These are phyloP conservation scores for Prietella phreatophila DNA, from an alignment of 2,113 vertebrate species.

Conservation along the genomic window DNA sequence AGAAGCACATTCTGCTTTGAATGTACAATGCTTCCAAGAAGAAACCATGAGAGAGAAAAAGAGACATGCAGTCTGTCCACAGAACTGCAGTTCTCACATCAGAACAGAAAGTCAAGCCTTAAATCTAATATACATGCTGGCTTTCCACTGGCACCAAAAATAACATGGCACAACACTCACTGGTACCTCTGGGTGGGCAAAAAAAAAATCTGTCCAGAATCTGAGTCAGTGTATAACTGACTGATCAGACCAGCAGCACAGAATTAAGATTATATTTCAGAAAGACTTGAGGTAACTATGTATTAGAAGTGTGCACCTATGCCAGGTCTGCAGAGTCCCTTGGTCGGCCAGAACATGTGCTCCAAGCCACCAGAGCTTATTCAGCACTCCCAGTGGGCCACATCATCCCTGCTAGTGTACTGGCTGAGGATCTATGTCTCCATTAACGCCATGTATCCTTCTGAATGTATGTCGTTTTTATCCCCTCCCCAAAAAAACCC, in stretches of 20 bases:
- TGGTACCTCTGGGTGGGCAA: constrained; percentile 11
- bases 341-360: constrained; percentile 17
- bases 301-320: constrained; percentile 24
- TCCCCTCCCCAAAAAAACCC: constrained; percentile 1
- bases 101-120: constrained; percentile 5
- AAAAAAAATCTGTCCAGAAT: constrained; percentile 3
- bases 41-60: constrained; percentile 12
- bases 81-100: constrained; percentile 7
- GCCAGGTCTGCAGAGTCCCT: constrained; percentile 39
- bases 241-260: neutral
- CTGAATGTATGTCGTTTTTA: neutral
- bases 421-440: constrained; percentile 37
- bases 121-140: constrained; percentile 34
- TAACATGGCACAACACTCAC: constrained; percentile 3
- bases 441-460: constrained; percentile 33
- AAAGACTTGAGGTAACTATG: constrained; percentile 8
- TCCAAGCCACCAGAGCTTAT: constrained; percentile 43
- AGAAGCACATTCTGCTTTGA: neutral
- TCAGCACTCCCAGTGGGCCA: constrained; percentile 43
- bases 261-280: constrained; percentile 22
- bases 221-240: neutral
- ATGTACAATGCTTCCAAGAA: constrained; percentile 16
- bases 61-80: constrained; percentile 41
- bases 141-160: constrained; percentile 35
- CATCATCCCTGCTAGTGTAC: constrained; percentile 39